Evolutionary conservation across 2,888 invertebrate species (phyloP), one percentile per base, ranked within the genome.

Genomic region (Erebia palarica): DNA sequence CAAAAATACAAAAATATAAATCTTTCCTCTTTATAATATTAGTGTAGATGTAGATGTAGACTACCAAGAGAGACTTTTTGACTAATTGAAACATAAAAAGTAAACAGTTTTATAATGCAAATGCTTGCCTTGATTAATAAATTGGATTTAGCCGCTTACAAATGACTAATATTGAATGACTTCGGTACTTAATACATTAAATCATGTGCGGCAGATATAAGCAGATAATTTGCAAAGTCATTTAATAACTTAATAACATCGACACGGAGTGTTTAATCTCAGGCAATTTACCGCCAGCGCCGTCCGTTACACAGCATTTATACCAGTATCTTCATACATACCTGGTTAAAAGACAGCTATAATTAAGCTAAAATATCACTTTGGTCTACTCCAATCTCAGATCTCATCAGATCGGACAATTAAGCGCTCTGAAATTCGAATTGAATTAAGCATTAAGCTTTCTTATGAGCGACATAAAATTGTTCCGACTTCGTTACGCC

Each of bases 391-490:
- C 81, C 80, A 83, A 86, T 84, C 79, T 82, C 69, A 59, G 77
- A 84, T 83, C 81, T 81, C 82, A 84, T 83, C 82, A 78, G 78
- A 78, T 78, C 69, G 76, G 77, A 82, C 84, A 82, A 82, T 83
- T 82, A 87, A 82, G 83, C 80, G 81, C 77, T 82, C 84, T 81
- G 81, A 87, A 85, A 84, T 81, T 81, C 79, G 79, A 87, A 84
- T 85, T 81, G 81, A 82, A 85, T 84, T 84, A 83, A 80, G 81
- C 81, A 84, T 87, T 85, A 85, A 86, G 76, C 75, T 86, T 85
- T 84, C 84, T 84, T 86, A 86, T 81, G 84, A 78, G 77, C 74
- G 78, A 82, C 80, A 85, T 88, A 82, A 88, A 88, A 83, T 75
- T 80, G 82, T 85, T 85, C 78, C 78, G 80, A 79, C 82, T 79